Evolutionary conservation across 2,797 vertebrate species (phyloP).

Genomic region (Pangasius larnaudii): DNA sequence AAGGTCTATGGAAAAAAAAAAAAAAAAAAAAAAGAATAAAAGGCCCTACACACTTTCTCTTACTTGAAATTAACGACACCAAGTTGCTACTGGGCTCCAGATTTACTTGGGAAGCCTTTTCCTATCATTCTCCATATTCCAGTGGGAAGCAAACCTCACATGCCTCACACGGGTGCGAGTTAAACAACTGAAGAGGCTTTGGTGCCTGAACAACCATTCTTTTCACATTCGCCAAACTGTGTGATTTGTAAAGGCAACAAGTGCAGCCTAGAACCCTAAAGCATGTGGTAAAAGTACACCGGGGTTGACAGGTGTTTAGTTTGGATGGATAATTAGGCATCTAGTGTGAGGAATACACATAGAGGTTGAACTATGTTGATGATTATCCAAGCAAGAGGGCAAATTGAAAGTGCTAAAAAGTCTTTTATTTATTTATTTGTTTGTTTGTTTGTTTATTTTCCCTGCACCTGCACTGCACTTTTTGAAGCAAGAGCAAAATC

Average conservation of each 20-base stretch:
- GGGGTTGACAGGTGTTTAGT: neutral
- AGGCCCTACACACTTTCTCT: neutral
- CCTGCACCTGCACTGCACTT: neutral
- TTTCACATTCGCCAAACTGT: constrained; percentile 17
- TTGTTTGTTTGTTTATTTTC: neutral
- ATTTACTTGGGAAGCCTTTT: neutral
- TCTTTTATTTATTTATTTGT: neutral
- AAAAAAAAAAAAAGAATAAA: neutral
- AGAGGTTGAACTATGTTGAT: neutral
- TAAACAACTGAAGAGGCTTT: constrained; percentile 69
- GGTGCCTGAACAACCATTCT: constrained; percentile 59
- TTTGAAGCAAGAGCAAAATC: neutral
- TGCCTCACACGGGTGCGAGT: constrained; percentile 73
- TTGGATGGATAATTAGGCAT: constrained; percentile 26
- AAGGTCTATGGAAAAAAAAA: constrained; percentile 6
- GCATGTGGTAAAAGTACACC: constrained; percentile 12
- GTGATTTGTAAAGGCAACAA: neutral
- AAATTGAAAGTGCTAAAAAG: neutral
- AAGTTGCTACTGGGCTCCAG: neutral
- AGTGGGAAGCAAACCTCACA: constrained; percentile 65
- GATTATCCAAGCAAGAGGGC: constrained; percentile 1
- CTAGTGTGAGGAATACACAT: neutral
- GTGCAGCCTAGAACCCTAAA: constrained; percentile 3
- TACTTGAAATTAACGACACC: no score
- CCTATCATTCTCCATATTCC: constrained; percentile 46